A percentile compares a stretch with the other conserved stretches of the same genome.
Evolutionary conservation across 2,113 vertebrate genomes (phyloP).

Genomic region (Sceloporus tristichus): DNA sequence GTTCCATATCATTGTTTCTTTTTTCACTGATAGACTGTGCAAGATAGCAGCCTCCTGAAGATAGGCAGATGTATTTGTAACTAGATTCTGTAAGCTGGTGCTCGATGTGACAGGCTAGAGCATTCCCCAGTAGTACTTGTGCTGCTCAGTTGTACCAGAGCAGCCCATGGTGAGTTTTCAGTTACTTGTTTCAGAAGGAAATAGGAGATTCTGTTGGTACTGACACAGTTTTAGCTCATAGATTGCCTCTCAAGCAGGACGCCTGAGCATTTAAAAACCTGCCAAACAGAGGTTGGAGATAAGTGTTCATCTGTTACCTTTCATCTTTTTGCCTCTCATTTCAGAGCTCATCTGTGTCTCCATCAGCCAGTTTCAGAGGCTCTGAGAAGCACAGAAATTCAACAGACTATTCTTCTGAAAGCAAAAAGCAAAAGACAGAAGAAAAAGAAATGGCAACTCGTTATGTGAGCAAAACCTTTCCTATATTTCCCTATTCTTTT

Average conservation of each 20-base stretch:
- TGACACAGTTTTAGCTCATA: not conserved
- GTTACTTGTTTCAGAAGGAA: not conserved
- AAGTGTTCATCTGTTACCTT: constrained; percentile 7
- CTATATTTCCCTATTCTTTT: not conserved
- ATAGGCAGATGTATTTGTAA: not conserved
- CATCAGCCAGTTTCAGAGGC: constrained; percentile 92
- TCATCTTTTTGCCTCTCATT: constrained; percentile 55
- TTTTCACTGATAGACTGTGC: not conserved
- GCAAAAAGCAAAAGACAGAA: constrained; percentile 96
- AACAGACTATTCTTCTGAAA: constrained; percentile 93
- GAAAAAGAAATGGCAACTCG: constrained; percentile 92
- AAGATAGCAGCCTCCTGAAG: not conserved
- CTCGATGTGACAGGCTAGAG: not conserved
- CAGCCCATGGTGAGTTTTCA: not conserved
- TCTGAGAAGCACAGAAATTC: constrained; percentile 94
- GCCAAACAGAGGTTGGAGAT: not conserved
- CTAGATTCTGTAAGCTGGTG: not conserved
- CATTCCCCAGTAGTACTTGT: not conserved
- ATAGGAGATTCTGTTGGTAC: not conserved
- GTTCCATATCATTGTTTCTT: not conserved
- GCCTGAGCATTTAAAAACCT: not conserved
- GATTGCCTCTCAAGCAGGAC: not conserved
- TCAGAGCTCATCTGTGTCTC: constrained; percentile 95
- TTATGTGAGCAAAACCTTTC: constrained; percentile 83
- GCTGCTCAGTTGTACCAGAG: not conserved